Evolutionary conservation across 2,113 vertebrate genomes (phyloP).

Genomic region (Platysteira castanea): DNA sequence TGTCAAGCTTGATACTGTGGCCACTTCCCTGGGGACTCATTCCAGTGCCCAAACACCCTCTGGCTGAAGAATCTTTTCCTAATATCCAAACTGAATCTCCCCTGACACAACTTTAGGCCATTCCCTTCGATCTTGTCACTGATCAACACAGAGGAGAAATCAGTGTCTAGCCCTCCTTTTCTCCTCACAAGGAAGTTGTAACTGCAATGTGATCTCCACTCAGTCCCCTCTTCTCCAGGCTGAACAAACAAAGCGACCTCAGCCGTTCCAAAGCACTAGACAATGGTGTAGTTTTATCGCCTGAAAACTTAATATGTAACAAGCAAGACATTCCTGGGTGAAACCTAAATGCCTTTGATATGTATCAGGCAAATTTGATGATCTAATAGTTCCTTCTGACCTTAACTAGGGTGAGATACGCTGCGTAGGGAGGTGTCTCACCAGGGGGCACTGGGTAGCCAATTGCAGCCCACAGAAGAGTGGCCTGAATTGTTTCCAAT

Average conservation of each 20-base stretch:
- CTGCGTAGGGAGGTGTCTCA: not conserved
- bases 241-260: not conserved
- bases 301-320: constrained; percentile 15
- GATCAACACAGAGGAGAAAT: not conserved
- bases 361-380: not conserved
- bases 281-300: not conserved
- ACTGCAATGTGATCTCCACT: not conserved
- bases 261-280: not conserved
- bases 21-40: not conserved
- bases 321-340: not conserved
- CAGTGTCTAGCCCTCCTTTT: not conserved
- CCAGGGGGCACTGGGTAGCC: not conserved
- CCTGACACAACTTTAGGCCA: not conserved
- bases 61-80: not conserved
- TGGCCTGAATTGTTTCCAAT: not conserved
- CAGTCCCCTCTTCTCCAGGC: not conserved
- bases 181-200: not conserved
- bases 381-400: not conserved
- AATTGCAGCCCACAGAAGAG: not conserved
- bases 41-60: too few relatives aligned
- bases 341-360: constrained; percentile 15
- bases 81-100: not conserved
- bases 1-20: not conserved
- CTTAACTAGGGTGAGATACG: not conserved
- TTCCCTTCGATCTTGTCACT: not conserved